Conservation (phyloP, 2,113 vertebrate genomes). For the Tricholaema leucomelas region DNA sequence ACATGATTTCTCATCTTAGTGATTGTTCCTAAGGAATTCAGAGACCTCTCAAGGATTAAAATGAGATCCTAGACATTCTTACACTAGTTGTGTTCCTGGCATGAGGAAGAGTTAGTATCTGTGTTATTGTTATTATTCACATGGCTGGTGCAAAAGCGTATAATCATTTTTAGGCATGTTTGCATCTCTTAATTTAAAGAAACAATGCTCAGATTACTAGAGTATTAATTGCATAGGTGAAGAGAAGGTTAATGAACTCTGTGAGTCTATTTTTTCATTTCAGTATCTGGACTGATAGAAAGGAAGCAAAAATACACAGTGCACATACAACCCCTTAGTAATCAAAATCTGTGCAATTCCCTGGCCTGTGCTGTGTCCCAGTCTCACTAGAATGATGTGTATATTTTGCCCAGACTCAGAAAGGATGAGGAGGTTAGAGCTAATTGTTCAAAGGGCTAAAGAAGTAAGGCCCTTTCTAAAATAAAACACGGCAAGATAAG, state of each 20-base stretch:
- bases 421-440: not conserved
- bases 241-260: not conserved
- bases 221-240: not conserved
- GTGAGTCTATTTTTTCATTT: not conserved
- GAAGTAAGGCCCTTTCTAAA: not conserved
- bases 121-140: not conserved
- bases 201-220: not conserved
- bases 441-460: not conserved
- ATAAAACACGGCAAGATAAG: not conserved
- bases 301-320: not conserved
- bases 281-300: not conserved
- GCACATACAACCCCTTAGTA: not conserved
- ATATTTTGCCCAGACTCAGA: not conserved
- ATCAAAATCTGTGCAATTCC: not conserved
- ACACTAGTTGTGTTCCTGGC: not conserved
- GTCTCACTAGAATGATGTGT: not conserved
- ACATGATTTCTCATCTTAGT: not conserved
- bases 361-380: not conserved
- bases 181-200: slow-evolving; percentile 30
- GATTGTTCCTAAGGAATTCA: not conserved
- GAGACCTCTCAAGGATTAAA: not conserved
- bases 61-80: not conserved
- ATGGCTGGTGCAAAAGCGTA: not conserved
- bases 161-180: slow-evolving; percentile 4
- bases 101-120: not conserved